phyloP scores from a whole-genome alignment of 2,797 vertebrate species.

The Gadopsis bispinosus region DNA sequence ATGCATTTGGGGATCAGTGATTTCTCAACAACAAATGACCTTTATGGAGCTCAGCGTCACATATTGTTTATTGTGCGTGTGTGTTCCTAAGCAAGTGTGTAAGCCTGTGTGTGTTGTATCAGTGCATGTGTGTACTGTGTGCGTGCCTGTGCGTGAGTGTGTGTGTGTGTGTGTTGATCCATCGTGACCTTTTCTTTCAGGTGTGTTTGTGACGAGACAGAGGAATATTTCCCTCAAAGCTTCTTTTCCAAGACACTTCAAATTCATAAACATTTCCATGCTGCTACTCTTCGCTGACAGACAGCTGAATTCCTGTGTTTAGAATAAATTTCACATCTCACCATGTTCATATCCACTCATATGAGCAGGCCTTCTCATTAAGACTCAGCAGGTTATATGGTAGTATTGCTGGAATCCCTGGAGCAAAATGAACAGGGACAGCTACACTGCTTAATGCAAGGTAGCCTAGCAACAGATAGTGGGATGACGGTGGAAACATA shows the following conservation, averaged over 20 bases:
- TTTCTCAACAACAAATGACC: constrained; percentile 84
- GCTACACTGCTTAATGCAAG: constrained; percentile 89
- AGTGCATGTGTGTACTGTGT: constrained; percentile 12
- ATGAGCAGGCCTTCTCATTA: constrained; percentile 85
- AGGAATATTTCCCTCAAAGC: constrained; percentile 77
- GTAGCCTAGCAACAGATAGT: constrained; percentile 91
- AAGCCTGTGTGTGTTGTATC: constrained; percentile 19
- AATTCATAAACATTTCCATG: constrained; percentile 77
- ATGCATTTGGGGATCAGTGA: constrained; percentile 84
- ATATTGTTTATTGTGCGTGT: constrained; percentile 71
- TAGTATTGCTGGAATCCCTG: constrained; percentile 86
- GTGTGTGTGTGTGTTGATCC: constrained; percentile 65
- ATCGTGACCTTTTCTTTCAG: constrained; percentile 80
- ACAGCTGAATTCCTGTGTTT: constrained; percentile 79
- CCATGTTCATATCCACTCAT: constrained; percentile 81
- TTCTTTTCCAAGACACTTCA: constrained; percentile 78
- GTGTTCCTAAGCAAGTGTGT: constrained; percentile 18
- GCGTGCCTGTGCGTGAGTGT: constrained; percentile 31
- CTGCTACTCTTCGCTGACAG: constrained; percentile 66
- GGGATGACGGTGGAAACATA: constrained; percentile 86
- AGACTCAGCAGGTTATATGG: constrained; percentile 87
- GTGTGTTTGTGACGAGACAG: constrained; percentile 71
- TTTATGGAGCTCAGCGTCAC: constrained; percentile 79
- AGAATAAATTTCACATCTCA: constrained; percentile 82
- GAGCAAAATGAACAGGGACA: constrained; percentile 89